These are phyloP conservation scores for Microcebus lehilahytsara DNA, from an alignment of 2,113 vertebrate species.

Conservation along the genomic window DNA sequence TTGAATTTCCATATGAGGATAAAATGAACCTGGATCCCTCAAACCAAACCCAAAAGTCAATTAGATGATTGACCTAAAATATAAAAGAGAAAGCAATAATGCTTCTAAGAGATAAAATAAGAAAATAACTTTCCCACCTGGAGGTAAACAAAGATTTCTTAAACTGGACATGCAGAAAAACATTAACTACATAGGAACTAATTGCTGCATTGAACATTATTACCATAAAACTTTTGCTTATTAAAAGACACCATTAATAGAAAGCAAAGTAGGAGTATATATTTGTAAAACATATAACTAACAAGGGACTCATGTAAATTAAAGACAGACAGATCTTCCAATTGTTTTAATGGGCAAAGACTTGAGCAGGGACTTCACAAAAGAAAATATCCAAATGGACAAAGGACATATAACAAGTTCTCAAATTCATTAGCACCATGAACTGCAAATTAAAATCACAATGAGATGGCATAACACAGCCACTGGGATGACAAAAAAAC, in stretches of 20 bases:
- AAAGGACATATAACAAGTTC: no score
- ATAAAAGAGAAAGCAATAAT: slow-evolving; percentile 47
- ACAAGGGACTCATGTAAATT: background rate
- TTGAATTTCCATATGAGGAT: slow-evolving; percentile 51
- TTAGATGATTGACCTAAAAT: slow-evolving; percentile 47
- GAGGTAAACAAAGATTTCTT: background rate
- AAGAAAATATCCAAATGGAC: background rate
- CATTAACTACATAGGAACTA: background rate
- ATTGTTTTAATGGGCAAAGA: background rate
- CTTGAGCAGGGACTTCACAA: background rate
- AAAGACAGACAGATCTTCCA: background rate
- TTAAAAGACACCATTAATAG: background rate
- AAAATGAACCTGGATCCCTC: slow-evolving; percentile 56
- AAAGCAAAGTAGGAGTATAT: background rate
- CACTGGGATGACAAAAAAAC: background rate
- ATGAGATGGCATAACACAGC: background rate
- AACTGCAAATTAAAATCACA: background rate
- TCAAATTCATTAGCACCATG: background rate
- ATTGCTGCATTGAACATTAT: background rate
- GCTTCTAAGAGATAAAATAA: slow-evolving; percentile 6
- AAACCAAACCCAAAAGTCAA: slow-evolving; percentile 57
- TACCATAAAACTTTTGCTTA: background rate
- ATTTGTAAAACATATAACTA: background rate
- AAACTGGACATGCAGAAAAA: background rate
- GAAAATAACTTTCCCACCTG: background rate